phyloP scores from a whole-genome alignment of 2,888 invertebrate genomes.

The Drosophila melanosoma region DNA sequence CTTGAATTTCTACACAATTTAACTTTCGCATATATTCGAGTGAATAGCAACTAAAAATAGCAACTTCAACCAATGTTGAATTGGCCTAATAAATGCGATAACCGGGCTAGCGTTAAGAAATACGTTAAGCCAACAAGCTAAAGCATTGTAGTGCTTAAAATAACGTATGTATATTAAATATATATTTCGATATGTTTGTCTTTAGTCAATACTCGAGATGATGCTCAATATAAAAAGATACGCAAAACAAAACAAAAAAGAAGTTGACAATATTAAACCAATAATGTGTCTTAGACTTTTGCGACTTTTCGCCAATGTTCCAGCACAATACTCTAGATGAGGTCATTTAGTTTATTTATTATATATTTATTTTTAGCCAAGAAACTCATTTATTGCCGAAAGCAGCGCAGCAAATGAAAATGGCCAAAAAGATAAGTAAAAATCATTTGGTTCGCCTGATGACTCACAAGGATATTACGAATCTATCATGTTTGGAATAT shows the following conservation, averaged over 20 bases:
- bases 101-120: slow-evolving; percentile 26
- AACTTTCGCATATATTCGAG: slow-evolving; percentile 67
- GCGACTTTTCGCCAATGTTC: slow-evolving; percentile 20
- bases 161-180: slow-evolving; percentile 38
- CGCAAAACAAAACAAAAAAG: neutral
- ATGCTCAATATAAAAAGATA: neutral
- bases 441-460: neutral
- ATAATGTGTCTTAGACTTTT: slow-evolving; percentile 43
- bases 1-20: slow-evolving; percentile 78
- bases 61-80: slow-evolving; percentile 28
- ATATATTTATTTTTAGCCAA: slow-evolving; percentile 16
- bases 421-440: neutral
- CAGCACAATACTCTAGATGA: slow-evolving; percentile 6
- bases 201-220: neutral
- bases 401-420: neutral
- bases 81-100: slow-evolving; percentile 71
- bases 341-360: slow-evolving; percentile 19
- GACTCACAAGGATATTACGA: neutral
- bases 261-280: slow-evolving; percentile 60
- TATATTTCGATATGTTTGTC: slow-evolving; percentile 17
- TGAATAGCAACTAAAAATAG: slow-evolving; percentile 32
- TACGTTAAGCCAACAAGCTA: slow-evolving; percentile 57
- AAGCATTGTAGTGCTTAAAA: slow-evolving; percentile 36
- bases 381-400: slow-evolving; percentile 50
- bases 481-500: neutral